These are phyloP conservation scores for Maniola hyperantus DNA, from an alignment of 2,888 invertebrate genomes.

Conservation along the genomic window DNA sequence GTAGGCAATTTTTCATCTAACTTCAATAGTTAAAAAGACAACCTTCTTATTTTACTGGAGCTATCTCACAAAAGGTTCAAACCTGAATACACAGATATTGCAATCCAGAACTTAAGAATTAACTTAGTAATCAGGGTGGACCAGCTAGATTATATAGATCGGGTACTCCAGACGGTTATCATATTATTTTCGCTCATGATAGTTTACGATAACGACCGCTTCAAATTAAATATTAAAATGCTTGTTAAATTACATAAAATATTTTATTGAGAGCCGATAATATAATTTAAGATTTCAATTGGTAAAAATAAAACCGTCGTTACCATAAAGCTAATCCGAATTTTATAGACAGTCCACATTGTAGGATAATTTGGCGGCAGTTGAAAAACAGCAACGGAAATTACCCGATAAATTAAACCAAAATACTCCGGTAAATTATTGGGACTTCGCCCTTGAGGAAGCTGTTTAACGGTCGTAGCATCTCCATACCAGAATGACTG, in stretches of 20 bases:
- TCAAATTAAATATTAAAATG: neutral
- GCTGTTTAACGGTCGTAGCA: too few relatives aligned
- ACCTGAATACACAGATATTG: neutral
- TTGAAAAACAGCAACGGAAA: neutral
- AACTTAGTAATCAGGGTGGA: conserved; percentile 3
- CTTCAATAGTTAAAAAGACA: neutral
- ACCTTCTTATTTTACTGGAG: neutral
- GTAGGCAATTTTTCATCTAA: neutral
- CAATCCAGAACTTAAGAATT: conserved; percentile 1
- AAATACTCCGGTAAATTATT: neutral
- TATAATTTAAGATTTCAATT: neutral
- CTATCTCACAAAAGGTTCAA: conserved; percentile 4
- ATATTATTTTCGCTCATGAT: conserved; percentile 10
- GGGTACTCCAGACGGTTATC: conserved; percentile 22
- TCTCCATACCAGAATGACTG: too few relatives aligned
- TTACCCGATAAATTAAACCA: neutral
- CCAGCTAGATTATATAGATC: conserved; percentile 15
- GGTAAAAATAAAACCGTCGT: neutral
- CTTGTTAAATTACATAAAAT: neutral
- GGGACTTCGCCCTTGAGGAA: too few relatives aligned
- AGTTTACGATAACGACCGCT: conserved; percentile 10
- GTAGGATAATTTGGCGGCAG: conserved; percentile 7
- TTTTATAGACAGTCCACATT: conserved; percentile 14
- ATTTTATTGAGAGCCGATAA: neutral
- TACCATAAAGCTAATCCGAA: conserved; percentile 4